Percentiles rank a stretch among this genome's conserved stretches.
phyloP scores from a whole-genome alignment of 2,797 vertebrate genomes.

The Bufotes viridis region DNA sequence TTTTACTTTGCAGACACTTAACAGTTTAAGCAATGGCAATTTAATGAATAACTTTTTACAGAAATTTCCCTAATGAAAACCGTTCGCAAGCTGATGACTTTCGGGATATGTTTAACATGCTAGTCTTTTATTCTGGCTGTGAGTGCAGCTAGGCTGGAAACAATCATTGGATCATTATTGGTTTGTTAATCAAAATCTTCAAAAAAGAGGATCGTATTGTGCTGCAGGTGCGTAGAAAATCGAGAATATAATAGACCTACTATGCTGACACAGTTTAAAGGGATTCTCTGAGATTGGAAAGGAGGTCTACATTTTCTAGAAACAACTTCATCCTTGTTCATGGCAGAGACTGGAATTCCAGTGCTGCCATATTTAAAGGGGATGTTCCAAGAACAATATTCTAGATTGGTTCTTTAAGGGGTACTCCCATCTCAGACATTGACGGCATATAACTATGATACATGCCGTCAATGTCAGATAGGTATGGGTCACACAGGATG shows the following conservation, averaged over 20 bases:
- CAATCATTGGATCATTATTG: slow-evolving; percentile 55
- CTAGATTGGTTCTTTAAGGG: no score
- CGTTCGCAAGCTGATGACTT: slow-evolving; percentile 44
- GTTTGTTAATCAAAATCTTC: slow-evolving; percentile 59
- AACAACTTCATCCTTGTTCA: background rate
- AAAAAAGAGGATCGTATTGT: slow-evolving; percentile 16
- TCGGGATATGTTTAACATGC: slow-evolving; percentile 48
- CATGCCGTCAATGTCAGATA: no score
- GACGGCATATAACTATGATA: no score
- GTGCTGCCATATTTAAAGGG: background rate
- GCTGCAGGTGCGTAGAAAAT: background rate
- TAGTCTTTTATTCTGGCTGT: background rate
- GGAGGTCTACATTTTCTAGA: background rate
- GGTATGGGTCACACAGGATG: no score
- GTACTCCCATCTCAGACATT: no score
- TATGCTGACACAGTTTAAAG: background rate
- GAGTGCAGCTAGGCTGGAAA: slow-evolving; percentile 1
- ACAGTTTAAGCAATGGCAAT: slow-evolving; percentile 55
- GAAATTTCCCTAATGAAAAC: slow-evolving; percentile 60
- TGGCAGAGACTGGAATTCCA: background rate
- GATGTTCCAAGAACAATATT: no score
- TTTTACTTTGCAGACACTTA: slow-evolving; percentile 55
- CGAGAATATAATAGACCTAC: background rate
- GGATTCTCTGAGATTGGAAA: background rate
- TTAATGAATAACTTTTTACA: slow-evolving; percentile 56